Evolutionary conservation across 1,140 invertebrate species (phyloP), one percentile per base, ranked within the genome.

Genomic region (Bursaphelenchus mucronatus): DNA sequence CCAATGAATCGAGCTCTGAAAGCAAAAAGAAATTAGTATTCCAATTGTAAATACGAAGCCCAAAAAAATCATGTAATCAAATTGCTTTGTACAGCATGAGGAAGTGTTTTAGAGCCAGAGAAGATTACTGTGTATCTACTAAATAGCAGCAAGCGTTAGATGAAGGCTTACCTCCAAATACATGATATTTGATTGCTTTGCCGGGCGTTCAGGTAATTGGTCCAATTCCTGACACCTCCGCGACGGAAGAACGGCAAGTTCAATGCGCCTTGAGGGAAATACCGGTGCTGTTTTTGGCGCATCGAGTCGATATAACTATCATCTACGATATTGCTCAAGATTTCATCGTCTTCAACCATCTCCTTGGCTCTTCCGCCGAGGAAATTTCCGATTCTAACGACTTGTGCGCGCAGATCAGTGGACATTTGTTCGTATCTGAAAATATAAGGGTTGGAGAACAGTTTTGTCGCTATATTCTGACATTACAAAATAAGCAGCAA

Each of bases 221-320:
- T 83, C 83, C 83, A 83, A 61, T 84, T 82, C 3, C 83, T 72
- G 7, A 69, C 70, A 45, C 78, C 73, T 3, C 82, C 82, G 71
- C 82, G 81, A 1, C 81, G 77, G 51, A 82, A 76, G 71, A 82
- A 83, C 62, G 69, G 57, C 30, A 62, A 73, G 78, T 78, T 76
- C 79, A 80, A 68, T 80, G 64, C 44, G 61, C 62, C 7, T 46
- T 61, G 11, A 17, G 79, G 78, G 61, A 80, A 80, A 76, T 76
- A 80, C 39, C 78, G 68, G 13, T 62, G 47, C 49, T 80, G 78
- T 54, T 80, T 68, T 40, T 81, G 61, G 21, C 74, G 75, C 78
- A 80, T 80, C 21, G 78, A 63, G 17, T 81, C 78, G 19, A 80
- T 68, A 7, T 67, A 63, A 11, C 62, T 67, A 56, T 79, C 73